A percentile compares a stretch with the other conserved stretches of the same genome.
These are phyloP conservation scores for Melolontha melolontha DNA, from an alignment of 2,888 invertebrate genomes.

Conservation along the genomic window DNA sequence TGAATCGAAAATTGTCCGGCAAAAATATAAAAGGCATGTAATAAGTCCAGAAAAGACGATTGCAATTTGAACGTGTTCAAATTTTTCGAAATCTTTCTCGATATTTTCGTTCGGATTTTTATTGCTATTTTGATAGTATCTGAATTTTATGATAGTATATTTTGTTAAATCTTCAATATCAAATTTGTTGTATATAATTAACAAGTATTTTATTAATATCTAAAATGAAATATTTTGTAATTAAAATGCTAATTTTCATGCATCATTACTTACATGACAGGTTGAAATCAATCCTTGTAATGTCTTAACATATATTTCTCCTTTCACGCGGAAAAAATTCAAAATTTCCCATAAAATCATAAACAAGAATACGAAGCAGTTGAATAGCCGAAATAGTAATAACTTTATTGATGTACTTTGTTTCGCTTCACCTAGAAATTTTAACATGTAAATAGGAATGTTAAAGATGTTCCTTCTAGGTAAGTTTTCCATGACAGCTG, in stretches of 20 bases:
- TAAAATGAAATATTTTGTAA: constrained; percentile 1
- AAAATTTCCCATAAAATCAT: neutral
- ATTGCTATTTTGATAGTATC: no score
- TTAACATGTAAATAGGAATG: neutral
- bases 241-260: no score
- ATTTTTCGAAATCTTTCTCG: no score
- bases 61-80: no score
- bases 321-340: constrained; percentile 2
- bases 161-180: no score
- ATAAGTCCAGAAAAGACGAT: no score
- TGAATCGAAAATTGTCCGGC: no score
- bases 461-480: neutral
- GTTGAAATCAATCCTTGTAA: neutral
- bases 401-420: neutral
- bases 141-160: no score
- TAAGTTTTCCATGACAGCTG: neutral
- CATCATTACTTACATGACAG: constrained; percentile 4
- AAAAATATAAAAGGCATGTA: no score
- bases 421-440: constrained; percentile 2
- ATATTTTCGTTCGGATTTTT: no score
- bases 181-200: no score
- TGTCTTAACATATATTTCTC: neutral
- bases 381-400: neutral
- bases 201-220: no score
- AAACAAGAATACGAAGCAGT: neutral